Evolutionary conservation across 1,140 invertebrate genomes (phyloP).

Genomic region (Conopomorpha cramerella): DNA sequence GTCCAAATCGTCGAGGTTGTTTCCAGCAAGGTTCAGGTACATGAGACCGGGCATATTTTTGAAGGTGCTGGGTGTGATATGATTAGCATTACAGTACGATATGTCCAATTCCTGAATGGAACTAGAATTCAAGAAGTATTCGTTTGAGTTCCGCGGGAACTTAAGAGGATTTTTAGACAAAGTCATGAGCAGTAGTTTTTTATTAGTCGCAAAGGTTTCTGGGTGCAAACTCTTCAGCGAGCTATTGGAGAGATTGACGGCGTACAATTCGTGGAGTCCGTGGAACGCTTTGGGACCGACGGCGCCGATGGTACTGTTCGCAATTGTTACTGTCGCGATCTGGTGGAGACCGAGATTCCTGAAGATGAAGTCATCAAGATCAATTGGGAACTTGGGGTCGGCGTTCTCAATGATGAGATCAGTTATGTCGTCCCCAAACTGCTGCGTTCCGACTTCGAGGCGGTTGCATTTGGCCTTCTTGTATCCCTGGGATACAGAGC

Average conservation of each 20-base stretch:
- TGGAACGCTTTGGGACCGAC: constrained; percentile 66
- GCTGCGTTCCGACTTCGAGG: constrained; percentile 62
- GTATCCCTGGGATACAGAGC: constrained; percentile 45
- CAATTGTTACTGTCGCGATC: constrained; percentile 63
- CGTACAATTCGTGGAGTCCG: constrained; percentile 66
- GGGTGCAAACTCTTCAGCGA: constrained; percentile 65
- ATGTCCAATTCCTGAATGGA: constrained; percentile 70
- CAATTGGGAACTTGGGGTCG: constrained; percentile 55
- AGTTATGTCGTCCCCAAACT: constrained; percentile 63
- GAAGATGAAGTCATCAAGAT: constrained; percentile 61
- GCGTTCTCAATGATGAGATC: constrained; percentile 65
- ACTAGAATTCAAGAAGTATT: constrained; percentile 64
- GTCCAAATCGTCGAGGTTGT: constrained; percentile 66
- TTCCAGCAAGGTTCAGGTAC: constrained; percentile 68
- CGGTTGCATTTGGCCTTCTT: constrained; percentile 55
- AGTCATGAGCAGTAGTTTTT: constrained; percentile 66
- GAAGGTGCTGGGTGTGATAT: constrained; percentile 64
- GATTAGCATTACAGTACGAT: constrained; percentile 66
- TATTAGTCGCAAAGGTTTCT: constrained; percentile 68
- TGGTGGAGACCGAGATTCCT: constrained; percentile 61
- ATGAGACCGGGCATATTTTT: constrained; percentile 64
- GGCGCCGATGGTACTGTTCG: constrained; percentile 60
- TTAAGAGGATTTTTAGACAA: constrained; percentile 71
- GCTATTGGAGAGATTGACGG: constrained; percentile 70
- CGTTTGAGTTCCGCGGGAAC: constrained; percentile 40